Percentiles rank a stretch among this genome's conserved stretches.
These are phyloP conservation scores for Colossoma macropomum DNA, from an alignment of 2,113 vertebrate species.

Conservation along the genomic window DNA sequence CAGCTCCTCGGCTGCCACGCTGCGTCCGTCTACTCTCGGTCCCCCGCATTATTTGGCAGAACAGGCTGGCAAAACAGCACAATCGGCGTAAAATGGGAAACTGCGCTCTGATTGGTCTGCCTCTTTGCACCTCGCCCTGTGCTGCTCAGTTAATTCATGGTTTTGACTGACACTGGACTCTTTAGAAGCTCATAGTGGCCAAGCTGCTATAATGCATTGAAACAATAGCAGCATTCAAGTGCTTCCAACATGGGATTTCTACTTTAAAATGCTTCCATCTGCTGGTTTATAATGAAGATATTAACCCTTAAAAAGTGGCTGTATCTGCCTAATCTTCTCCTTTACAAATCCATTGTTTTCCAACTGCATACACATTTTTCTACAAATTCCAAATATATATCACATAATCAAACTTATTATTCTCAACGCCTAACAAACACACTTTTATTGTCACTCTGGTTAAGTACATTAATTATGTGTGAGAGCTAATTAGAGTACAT, in stretches of 20 bases:
- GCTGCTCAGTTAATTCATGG: neutral
- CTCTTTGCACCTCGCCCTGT: neutral
- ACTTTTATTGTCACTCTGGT: too few species aligned
- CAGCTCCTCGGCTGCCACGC: slow-evolving; percentile 35
- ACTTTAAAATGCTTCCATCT: neutral
- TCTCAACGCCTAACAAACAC: too few species aligned
- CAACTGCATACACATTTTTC: too few species aligned
- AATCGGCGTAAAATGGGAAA: neutral
- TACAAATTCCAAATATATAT: too few species aligned
- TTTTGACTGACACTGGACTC: neutral
- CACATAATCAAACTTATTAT: too few species aligned
- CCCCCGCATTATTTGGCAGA: neutral
- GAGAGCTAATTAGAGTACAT: too few species aligned
- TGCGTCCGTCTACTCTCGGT: slow-evolving; percentile 15
- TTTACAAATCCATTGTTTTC: too few species aligned
- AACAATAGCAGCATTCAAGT: neutral
- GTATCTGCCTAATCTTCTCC: too few species aligned
- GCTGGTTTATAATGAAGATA: neutral
- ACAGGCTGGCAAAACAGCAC: neutral
- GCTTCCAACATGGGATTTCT: neutral
- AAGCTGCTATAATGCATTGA: too few species aligned
- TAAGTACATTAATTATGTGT: too few species aligned
- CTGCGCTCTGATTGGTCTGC: neutral
- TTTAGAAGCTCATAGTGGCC: neutral
- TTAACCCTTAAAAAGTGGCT: too few species aligned